These are phyloP conservation scores for Aythya fuligula DNA, from an alignment of 2,797 vertebrate species.

Conservation along the genomic window DNA sequence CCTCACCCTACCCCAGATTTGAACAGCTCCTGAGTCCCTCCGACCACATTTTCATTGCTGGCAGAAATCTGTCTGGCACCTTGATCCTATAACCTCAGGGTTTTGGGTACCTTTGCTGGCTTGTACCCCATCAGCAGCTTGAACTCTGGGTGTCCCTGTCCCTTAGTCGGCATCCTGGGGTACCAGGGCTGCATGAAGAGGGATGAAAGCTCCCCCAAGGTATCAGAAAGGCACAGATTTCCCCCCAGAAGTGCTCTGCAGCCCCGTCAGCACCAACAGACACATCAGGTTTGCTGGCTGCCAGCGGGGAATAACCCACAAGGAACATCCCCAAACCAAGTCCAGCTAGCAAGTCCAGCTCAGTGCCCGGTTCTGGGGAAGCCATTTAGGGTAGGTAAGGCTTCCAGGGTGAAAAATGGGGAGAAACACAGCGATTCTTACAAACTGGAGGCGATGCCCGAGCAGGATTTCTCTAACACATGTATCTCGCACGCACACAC, in stretches of 20 bases:
- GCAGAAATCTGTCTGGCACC: not conserved
- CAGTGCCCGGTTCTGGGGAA: not conserved
- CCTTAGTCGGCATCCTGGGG: not conserved
- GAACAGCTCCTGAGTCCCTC: not conserved
- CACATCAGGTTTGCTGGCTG: not conserved
- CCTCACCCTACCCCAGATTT: fast-evolving
- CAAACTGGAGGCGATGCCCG: no score
- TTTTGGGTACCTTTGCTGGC: fast-evolving
- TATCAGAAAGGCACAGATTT: not conserved
- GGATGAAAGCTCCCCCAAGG: fast-evolving
- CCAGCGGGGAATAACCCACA: not conserved
- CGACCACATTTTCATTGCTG: fast-evolving
- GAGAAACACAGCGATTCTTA: not conserved
- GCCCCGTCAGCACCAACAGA: not conserved
- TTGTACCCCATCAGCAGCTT: fast-evolving
- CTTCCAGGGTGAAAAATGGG: not conserved
- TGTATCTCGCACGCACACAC: not conserved
- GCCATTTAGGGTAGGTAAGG: not conserved
- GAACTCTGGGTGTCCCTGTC: not conserved
- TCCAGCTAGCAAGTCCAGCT: no score
- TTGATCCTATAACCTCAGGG: fast-evolving
- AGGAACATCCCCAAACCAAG: no score
- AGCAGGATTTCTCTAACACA: not conserved
- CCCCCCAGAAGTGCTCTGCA: not conserved
- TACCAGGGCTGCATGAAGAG: fast-evolving